Evolutionary conservation across 1,140 invertebrate genomes (phyloP), one percentile per base, ranked within the genome.

Genomic region (Drosophila orosa): DNA sequence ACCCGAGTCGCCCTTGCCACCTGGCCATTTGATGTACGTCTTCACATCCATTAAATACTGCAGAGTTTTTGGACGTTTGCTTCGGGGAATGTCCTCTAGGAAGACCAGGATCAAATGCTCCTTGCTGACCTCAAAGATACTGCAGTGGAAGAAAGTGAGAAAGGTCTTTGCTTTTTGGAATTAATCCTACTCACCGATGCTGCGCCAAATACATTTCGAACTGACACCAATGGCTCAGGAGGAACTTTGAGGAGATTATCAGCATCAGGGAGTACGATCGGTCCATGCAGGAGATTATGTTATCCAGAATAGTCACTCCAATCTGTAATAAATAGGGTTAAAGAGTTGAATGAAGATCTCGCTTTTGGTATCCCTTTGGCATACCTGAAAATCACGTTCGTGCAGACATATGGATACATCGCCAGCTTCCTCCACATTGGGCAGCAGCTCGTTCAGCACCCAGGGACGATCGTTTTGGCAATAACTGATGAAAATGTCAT

Each of bases 161-260:
- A n/a, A n/a, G 12, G 8, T 22, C 6, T 10, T 39, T 15, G 17
- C 13, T 40, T 12, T 22, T 44, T 22, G 3, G 0, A 2, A 47
- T 50, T 2, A n/a, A 13, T 3, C 4, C 10, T 25, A 44, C 55
- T 48, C 68, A 94, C 94, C 94, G 92, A 82, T 95, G 94, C 73
- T 95, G 94, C 0, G 94, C 94, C 33, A 95, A 78, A 85, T 95
- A 94, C 94, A 95, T 94, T 89, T 95, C 94, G 75, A 94, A 95
- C 58, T 94, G 93, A 90, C 94, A 95, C 94, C 94, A 95, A 48
- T 95, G 94, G 50, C 94, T 94, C 1, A 93, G 80, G 9, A 95
- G 76, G 74, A 95, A 95, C 35, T 93, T 92, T 19, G 93, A 92
- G 2, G 94, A 94, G 8, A 95, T 92, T 13, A 95, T 92, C 17